phyloP scores from a whole-genome alignment of 2,797 vertebrate genomes.

The Hirundo rustica region DNA sequence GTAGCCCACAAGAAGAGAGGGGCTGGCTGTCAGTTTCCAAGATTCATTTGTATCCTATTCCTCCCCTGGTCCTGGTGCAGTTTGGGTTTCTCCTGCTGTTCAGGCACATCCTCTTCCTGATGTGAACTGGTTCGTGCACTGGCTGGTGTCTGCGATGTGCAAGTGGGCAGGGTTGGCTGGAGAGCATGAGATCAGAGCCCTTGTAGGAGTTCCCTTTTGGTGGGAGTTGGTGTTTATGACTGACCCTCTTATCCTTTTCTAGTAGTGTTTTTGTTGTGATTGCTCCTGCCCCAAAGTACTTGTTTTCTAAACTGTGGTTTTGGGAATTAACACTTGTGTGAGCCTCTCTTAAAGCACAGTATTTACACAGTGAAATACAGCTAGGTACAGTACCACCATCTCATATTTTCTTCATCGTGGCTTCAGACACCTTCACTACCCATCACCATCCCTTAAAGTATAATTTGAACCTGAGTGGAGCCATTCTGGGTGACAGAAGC shows the following conservation, averaged over 20 bases:
- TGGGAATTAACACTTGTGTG: background rate
- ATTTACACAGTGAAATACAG: background rate
- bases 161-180: background rate
- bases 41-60: background rate
- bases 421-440: background rate
- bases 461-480: background rate
- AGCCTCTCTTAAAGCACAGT: background rate
- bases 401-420: accelerated
- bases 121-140: accelerated
- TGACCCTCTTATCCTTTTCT: background rate
- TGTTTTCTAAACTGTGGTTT: background rate
- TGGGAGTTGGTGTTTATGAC: background rate
- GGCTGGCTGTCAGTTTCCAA: background rate
- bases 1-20: background rate
- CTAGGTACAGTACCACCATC: accelerated
- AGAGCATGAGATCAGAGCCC: background rate
- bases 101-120: background rate
- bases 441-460: background rate
- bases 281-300: background rate
- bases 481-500: accelerated
- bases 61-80: background rate
- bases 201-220: background rate
- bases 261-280: background rate
- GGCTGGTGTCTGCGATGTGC: background rate
- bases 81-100: background rate